Evolutionary conservation across 2,797 vertebrate species (phyloP).

Genomic region (Argya squamiceps): DNA sequence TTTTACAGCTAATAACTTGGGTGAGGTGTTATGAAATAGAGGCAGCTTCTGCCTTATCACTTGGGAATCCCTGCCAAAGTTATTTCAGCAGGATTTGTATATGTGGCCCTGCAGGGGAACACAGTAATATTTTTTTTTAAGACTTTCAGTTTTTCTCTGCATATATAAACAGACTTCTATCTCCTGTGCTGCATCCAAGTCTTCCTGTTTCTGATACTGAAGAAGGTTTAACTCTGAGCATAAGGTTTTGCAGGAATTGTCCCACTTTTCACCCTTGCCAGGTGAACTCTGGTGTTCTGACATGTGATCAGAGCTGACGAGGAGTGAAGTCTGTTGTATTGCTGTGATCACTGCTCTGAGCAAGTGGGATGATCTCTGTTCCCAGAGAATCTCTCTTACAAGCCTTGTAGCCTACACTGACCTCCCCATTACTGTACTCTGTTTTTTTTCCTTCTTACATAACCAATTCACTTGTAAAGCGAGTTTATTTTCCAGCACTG

Average conservation of each 20-base stretch:
- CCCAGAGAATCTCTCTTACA: not conserved
- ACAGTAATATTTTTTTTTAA: slow-evolving; percentile 14
- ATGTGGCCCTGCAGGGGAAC: not conserved
- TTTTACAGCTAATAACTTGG: not conserved
- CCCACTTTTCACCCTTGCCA: not conserved
- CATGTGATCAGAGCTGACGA: not conserved
- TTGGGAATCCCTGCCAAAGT: not conserved
- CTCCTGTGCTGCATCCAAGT: not conserved
- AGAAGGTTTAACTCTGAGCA: not conserved
- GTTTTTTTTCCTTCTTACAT: not conserved
- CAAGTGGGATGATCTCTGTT: not conserved
- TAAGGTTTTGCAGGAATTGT: not conserved
- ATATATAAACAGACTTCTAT: not conserved
- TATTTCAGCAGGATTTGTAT: not conserved
- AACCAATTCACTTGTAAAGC: not conserved
- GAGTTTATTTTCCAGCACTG: slow-evolving; percentile 42
- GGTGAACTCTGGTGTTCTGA: not conserved
- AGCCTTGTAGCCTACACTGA: not conserved
- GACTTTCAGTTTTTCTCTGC: not conserved
- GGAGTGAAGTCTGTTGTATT: slow-evolving; percentile 1
- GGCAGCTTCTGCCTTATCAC: not conserved
- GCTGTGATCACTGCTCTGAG: not conserved
- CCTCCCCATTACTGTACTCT: not conserved
- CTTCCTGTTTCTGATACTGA: not conserved
- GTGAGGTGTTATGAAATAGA: not conserved